Evolutionary conservation across 2,888 invertebrate genomes (phyloP).

Genomic region (Corythucha ciliata): DNA sequence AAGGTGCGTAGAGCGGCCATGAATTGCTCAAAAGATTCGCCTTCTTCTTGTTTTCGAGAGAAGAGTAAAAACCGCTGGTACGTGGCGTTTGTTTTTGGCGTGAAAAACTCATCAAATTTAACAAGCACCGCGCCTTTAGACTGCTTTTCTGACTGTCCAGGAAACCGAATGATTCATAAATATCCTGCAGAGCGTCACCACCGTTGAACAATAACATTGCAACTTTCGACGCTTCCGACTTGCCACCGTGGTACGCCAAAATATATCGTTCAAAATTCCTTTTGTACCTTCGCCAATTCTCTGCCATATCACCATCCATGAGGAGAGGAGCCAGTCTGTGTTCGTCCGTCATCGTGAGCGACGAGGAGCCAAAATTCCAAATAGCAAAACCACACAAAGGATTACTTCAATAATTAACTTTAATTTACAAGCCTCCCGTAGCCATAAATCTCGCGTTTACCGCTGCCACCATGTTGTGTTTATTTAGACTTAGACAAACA

Average conservation of each 20-base stretch:
- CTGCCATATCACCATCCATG: conserved; percentile 4
- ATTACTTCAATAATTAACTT: too few species aligned
- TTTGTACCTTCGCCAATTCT: conserved; percentile 2
- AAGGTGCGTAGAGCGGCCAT: conserved; percentile 12
- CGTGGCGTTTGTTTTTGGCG: conserved; percentile 3
- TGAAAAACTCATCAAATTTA: conserved; percentile 3
- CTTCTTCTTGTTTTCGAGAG: conserved; percentile 11
- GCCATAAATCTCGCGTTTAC: too few species aligned
- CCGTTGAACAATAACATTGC: conserved; percentile 8
- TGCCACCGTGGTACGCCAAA: not conserved
- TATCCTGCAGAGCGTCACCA: conserved; percentile 1
- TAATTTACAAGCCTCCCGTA: too few species aligned
- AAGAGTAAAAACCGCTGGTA: too few species aligned
- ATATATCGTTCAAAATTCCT: not conserved
- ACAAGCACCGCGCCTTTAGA: not conserved
- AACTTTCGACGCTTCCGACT: not conserved
- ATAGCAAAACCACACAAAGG: too few species aligned
- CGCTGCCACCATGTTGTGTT: too few species aligned
- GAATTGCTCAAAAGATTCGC: conserved; percentile 16
- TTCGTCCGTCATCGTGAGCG: not conserved
- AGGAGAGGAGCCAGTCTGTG: not conserved
- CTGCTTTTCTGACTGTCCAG: not conserved
- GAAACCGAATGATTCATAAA: conserved; percentile 13
- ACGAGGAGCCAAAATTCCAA: too few species aligned
- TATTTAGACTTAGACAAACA: too few species aligned